Conservation (phyloP, 23 tunicate species). For the Phallusia fumigata region DNA sequence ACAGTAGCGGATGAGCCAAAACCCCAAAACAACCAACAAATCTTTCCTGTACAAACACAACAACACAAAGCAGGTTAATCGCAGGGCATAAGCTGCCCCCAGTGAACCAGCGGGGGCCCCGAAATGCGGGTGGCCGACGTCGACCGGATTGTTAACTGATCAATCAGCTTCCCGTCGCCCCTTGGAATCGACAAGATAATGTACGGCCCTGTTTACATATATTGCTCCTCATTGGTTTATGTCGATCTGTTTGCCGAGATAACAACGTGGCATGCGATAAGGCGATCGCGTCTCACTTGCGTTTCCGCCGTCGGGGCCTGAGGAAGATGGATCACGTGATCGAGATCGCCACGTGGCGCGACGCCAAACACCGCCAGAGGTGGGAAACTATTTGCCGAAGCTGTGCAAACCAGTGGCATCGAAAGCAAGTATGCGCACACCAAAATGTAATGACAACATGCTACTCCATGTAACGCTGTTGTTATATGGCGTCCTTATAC, state of each 20-base stretch:
- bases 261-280: constrained; percentile 11
- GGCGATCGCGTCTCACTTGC: not conserved
- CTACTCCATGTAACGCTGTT: too few species aligned
- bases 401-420: not conserved
- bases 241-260: constrained; percentile 10
- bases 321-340: constrained; percentile 28
- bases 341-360: not conserved
- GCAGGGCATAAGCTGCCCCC: not conserved
- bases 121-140: constrained; percentile 4
- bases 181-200: constrained; percentile 6
- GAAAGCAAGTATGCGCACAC: too few species aligned
- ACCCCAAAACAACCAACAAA: too few species aligned
- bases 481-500: not conserved
- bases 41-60: too few species aligned
- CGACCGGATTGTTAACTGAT: constrained; percentile 1
- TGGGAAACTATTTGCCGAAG: not conserved
- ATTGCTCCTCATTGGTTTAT: constrained; percentile 8
- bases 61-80: not conserved
- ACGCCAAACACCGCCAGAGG: not conserved
- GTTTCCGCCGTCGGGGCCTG: not conserved
- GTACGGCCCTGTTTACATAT: constrained; percentile 15
- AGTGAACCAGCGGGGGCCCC: not conserved
- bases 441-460: too few species aligned
- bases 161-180: constrained; percentile 7
- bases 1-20: too few species aligned